Conservation (phyloP, 2,888 invertebrate genomes). For the Piscicola geometra region DNA sequence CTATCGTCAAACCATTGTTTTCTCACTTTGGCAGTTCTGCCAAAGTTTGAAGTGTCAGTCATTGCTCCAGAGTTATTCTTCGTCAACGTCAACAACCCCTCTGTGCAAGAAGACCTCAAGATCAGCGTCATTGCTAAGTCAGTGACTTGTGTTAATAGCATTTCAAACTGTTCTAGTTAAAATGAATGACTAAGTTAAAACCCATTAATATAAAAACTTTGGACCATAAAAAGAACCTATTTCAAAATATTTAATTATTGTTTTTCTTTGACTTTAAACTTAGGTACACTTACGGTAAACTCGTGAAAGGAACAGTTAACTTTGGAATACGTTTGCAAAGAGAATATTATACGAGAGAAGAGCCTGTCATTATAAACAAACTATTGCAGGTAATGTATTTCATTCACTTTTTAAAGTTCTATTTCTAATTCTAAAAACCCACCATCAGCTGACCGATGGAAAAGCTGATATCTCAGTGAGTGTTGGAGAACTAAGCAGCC, state of each 20-base stretch:
- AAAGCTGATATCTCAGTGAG: neutral
- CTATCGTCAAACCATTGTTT: too few relatives aligned
- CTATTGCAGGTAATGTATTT: neutral
- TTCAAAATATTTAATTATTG: neutral
- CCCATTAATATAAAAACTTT: neutral
- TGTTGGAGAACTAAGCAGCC: neutral
- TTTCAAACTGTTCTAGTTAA: too few relatives aligned
- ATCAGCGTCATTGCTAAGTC: conserved; percentile 32
- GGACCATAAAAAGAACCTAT: neutral
- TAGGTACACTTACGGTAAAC: conserved; percentile 21
- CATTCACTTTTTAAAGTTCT: neutral
- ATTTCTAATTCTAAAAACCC: neutral
- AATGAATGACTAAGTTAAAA: too few relatives aligned
- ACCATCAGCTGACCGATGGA: neutral
- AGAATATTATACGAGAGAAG: neutral
- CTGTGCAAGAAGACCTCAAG: conserved; percentile 14
- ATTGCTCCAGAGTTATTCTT: conserved; percentile 62
- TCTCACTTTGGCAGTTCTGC: conserved; percentile 65
- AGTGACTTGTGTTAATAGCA: too few relatives aligned
- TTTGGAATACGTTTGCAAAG: neutral
- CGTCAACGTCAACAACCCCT: conserved; percentile 16
- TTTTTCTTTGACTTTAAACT: neutral
- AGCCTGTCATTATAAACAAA: neutral
- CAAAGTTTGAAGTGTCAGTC: conserved; percentile 84
- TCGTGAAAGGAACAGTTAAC: conserved; percentile 14